Evolutionary conservation across 2,113 vertebrate species (phyloP), one percentile per base, ranked within the genome.

Genomic region (Rynchops niger): DNA sequence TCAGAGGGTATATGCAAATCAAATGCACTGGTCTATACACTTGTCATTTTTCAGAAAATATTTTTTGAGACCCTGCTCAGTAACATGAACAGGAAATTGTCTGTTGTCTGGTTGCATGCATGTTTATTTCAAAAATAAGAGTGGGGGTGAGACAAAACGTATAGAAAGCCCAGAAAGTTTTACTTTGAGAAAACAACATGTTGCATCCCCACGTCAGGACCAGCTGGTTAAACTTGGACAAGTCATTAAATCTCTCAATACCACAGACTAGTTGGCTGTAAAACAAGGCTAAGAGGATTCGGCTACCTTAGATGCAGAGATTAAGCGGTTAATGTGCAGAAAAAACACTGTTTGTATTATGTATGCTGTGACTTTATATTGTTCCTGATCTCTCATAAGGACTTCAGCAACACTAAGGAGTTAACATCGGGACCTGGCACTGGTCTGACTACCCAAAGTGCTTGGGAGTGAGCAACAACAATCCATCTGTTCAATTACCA

Each of bases 401-500:
- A 38, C 53, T 76, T 84, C 69, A 81, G 66, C 70, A 73, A 40
- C 30, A 12, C 34, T 40, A 43, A 81, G 47, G 63, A 90, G 36
- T 72, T 74, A 83, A 85, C 30, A 3, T 4, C 29, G 55, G 70
- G 56, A 49, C 25, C 91, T 88, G 85, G 95, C 91, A 58, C 49
- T 86, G 71, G 9, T 36, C 47, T 93, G 78, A 72, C 50, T 85
- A 52, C 66, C 73, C 80, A 19, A 61, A 94, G 50, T 56, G 30
- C 74, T 72, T 81, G 81, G 87, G 86, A 30, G 23, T 38, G 56
- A 93, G 78, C 66, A 94, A 43, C 69, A 97, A 71, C 72, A 90
- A 95, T 61, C 82, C 91, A 80, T 92, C 66, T 90, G 86, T 82
- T 92, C 91, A 82, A 81, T 80, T 23, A 86, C 50, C 81, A 93